Base-by-base conservation (phyloP, 2,888 invertebrate species). In the Diplolepis rosae region DNA sequence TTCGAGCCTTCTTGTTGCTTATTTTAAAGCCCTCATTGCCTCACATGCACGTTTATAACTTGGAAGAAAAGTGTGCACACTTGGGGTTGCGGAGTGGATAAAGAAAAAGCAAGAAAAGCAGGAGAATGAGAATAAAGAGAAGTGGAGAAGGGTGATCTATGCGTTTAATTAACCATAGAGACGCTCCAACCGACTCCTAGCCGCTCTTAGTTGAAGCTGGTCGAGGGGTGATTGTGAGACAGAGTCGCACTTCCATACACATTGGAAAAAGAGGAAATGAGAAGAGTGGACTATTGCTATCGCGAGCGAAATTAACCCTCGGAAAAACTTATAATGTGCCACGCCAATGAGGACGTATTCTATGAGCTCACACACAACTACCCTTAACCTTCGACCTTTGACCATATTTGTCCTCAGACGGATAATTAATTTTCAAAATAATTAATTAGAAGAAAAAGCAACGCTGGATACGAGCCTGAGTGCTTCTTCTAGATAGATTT, bases 81-180 rank as follows among this genome's bases (percentile, higher is more conserved):
- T 72, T 72, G 71, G 77, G 74, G 72, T 74, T 72, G 72, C 70
- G 74, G 72, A 76, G 72, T 72, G 71, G 73, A 75, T 66, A 70
- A 70, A 61, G 42, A 68, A 66, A 71, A 65, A 72, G 51, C 30
- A 67, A 61, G 76, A 70, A 69, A 70, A 68, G 66, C 35, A 69
- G 66, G 70, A 68, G 73, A 73, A 56, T 69, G 72, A 73, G 54
- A 72, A 70, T 72, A 73, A 66, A 56, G 78, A 76, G 79, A 68
- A 77, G 77, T 73, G 78, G 77, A 66, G 74, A 79, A 79, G 76
- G 79, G 85, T 87, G 87, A 87, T 87, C 86, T 87, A 87, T 87
- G 87, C 87, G 87, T 87, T 87, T 87, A 87, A 87, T 87, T 87
- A 87, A 87, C 87, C 86, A 86, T 85, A 86, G 85, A 87, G 87